Evolutionary conservation across 1,140 invertebrate species (phyloP), one percentile per base, ranked within the genome.

Genomic region (Vollenhovia emeryi): DNA sequence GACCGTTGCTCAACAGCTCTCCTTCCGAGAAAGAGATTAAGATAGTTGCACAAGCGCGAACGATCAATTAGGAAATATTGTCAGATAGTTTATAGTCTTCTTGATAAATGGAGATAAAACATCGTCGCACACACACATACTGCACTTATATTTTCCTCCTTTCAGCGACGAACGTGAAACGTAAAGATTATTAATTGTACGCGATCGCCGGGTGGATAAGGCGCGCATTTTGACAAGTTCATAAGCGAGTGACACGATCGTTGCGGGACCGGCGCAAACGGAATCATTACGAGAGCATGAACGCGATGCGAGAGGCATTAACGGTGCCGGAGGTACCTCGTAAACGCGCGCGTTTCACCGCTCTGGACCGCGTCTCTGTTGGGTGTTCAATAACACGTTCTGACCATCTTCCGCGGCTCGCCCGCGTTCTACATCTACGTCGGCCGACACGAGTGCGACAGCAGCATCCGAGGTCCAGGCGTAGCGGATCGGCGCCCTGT

Each of bases 321-420:
- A 84, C 50, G 75, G 52, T 75, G 48, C 43, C 74, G 43, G 6
- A 85, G 57, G 74, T 84, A 75, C 66, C 87, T 79, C 66, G 74
- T 55, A 84, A 86, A 60, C 79, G 60, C 3, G 24, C 24, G 45
- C 21, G 40, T 84, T 89, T 86, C 73, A 60, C 78, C 79, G 74
- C 52, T 52, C 73, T 62, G 74, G 86, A 84, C 52, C 33, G 24
- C 15, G 30, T 83, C 74, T 59, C 66, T 62, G 27, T 33, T 74
- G 83, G 40, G 7, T 75, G 48, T 75, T 52, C 48, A 21, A 33
- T 36, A 57, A 36, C 74, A 55, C 74, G 43, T 73, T 71, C 43
- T 69, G 71, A 24, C 85, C 64, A 86, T 91, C 80, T 62, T 87
- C 79, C 69, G 84, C 85, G 85, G 90, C 85, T 64, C 52, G 33